These are phyloP conservation scores for Drosophila varians DNA, from an alignment of 1,140 invertebrate genomes.

Conservation along the genomic window DNA sequence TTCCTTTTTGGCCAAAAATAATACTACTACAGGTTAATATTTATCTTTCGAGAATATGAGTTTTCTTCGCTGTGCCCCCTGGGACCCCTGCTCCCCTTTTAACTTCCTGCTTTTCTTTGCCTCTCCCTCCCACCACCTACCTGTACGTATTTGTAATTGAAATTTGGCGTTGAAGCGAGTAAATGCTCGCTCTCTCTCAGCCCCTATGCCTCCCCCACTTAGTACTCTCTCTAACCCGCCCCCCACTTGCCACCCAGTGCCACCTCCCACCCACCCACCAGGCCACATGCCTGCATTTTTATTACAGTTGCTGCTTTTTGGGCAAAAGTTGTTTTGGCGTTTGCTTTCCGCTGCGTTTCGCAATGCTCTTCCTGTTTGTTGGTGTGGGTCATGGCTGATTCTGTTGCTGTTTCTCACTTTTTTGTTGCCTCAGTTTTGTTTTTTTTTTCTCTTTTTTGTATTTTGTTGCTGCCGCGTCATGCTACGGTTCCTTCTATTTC, in stretches of 20 bases:
- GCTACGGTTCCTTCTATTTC: constrained; percentile 35
- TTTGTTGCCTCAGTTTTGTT: background rate
- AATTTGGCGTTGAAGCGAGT: constrained; percentile 82
- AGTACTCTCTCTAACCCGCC: background rate
- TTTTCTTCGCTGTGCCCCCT: background rate
- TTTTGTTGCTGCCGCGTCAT: constrained; percentile 54
- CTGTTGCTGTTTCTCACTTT: constrained; percentile 18
- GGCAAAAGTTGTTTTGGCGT: constrained; percentile 61
- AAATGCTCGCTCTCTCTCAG: constrained; percentile 52
- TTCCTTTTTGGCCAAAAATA: background rate
- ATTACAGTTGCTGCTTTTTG: constrained; percentile 67
- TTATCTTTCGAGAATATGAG: too few species aligned
- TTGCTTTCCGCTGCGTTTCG: constrained; percentile 38
- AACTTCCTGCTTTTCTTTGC: constrained; percentile 21
- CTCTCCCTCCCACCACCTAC: background rate
- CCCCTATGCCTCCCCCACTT: background rate
- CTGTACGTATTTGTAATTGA: constrained; percentile 81
- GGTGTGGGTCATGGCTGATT: constrained; percentile 83
- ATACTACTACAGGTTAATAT: too few species aligned
- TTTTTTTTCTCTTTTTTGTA: background rate
- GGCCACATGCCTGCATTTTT: constrained; percentile 52
- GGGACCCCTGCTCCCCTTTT: constrained; percentile 6
- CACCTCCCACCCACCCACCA: background rate
- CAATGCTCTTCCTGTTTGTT: constrained; percentile 72
- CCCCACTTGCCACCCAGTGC: background rate